phyloP scores from a whole-genome alignment of 2,113 vertebrate species.

The Pseudopipra pipra region DNA sequence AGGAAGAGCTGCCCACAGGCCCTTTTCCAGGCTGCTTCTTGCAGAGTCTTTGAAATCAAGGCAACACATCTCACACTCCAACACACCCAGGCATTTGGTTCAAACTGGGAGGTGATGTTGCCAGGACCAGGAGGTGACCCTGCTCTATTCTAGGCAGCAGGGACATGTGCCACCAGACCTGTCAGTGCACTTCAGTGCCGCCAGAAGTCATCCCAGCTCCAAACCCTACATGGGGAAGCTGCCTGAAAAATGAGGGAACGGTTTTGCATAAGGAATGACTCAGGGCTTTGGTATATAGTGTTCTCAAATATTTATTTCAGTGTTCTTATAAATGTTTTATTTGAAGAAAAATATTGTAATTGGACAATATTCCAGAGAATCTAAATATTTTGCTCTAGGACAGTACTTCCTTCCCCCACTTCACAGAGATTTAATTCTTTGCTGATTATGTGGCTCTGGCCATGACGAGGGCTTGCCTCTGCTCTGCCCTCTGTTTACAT shows the following conservation, averaged over 20 bases:
- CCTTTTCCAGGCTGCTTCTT: neutral
- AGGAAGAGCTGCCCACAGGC: neutral
- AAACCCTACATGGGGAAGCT: neutral
- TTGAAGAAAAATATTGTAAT: constrained; percentile 14
- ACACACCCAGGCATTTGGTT: neutral
- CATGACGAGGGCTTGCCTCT: neutral
- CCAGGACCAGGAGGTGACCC: neutral
- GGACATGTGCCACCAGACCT: rapidly evolving
- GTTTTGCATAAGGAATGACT: neutral
- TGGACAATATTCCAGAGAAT: constrained; percentile 9
- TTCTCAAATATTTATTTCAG: constrained; percentile 39
- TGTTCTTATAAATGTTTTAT: constrained; percentile 27
- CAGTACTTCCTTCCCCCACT: neutral
- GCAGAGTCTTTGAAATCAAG: neutral
- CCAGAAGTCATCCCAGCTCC: neutral
- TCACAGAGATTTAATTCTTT: neutral
- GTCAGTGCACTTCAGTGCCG: neutral
- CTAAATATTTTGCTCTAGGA: constrained; percentile 36
- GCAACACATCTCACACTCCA: neutral
- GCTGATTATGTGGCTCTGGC: neutral
- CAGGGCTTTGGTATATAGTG: constrained; percentile 9
- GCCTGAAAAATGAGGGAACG: neutral
- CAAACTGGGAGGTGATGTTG: neutral
- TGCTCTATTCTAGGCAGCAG: neutral
- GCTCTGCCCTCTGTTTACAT: neutral